Evolutionary conservation across 2,797 vertebrate species (phyloP).

Genomic region (Bucorvus abyssinicus): DNA sequence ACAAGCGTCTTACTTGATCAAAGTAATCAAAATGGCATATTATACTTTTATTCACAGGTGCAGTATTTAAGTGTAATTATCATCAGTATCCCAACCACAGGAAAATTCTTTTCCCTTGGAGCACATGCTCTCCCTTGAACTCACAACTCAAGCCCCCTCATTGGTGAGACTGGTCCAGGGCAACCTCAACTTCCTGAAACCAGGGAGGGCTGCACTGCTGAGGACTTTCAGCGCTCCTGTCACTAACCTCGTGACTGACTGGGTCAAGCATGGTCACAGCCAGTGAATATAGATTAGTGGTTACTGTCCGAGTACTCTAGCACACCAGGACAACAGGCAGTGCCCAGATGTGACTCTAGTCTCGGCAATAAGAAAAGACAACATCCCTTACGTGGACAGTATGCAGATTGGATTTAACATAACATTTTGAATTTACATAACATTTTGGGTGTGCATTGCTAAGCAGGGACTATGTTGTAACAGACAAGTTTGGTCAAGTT

Average conservation of each 20-base stretch:
- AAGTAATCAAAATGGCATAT: background rate
- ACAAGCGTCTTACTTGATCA: background rate
- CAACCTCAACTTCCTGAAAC: accelerated
- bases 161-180: accelerated
- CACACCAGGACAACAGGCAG: slow-evolving; percentile 66
- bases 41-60: accelerated
- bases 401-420: accelerated
- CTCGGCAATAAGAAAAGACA: slow-evolving; percentile 9
- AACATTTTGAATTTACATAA: background rate
- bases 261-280: slow-evolving; percentile 12
- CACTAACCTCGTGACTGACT: slow-evolving; percentile 70
- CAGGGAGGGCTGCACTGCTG: background rate
- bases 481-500: background rate
- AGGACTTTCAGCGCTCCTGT: background rate
- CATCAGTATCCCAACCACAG: background rate
- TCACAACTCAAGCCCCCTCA: background rate
- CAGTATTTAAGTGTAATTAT: background rate
- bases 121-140: background rate
- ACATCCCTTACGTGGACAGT: accelerated
- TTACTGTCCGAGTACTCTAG: slow-evolving; percentile 74
- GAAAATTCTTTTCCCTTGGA: background rate
- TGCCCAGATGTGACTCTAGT: slow-evolving; percentile 73
- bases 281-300: slow-evolving; percentile 72
- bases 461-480: accelerated
- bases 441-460: accelerated